Conservation (phyloP, 2,888 invertebrate species). For the Oithona nana region DNA sequence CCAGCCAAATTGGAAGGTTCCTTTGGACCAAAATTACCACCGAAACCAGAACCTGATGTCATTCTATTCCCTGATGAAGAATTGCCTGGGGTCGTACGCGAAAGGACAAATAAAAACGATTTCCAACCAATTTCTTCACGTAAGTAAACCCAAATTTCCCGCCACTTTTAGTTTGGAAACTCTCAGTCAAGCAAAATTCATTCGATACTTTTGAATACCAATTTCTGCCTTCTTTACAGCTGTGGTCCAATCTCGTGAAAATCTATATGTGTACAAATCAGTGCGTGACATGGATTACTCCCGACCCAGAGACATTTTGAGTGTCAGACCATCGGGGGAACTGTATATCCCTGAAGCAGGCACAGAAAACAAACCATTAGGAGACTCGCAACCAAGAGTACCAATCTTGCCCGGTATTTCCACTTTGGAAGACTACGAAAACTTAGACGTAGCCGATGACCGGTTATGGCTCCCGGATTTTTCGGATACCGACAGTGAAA, state of each 20-base stretch:
- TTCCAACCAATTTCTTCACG: no score
- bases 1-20: conserved; percentile 5
- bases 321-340: conserved; percentile 6
- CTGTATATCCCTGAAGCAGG: background rate
- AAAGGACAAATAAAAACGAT: no score
- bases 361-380: no score
- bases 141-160: no score
- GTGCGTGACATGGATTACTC: conserved; percentile 13
- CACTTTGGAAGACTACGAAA: background rate
- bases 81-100: background rate
- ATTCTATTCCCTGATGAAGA: background rate
- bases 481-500: background rate
- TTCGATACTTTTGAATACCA: no score
- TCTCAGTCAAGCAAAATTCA: no score
- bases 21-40: conserved; percentile 11
- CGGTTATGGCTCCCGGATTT: conserved; percentile 2
- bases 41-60: background rate
- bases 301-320: background rate
- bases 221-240: no score
- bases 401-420: background rate
- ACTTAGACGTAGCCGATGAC: background rate
- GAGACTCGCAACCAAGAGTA: no score
- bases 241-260: no score
- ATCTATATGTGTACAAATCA: conserved; percentile 1
- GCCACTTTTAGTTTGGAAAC: no score